Conservation (phyloP, 2,113 vertebrate species). For the Ranitomeya variabilis region DNA sequence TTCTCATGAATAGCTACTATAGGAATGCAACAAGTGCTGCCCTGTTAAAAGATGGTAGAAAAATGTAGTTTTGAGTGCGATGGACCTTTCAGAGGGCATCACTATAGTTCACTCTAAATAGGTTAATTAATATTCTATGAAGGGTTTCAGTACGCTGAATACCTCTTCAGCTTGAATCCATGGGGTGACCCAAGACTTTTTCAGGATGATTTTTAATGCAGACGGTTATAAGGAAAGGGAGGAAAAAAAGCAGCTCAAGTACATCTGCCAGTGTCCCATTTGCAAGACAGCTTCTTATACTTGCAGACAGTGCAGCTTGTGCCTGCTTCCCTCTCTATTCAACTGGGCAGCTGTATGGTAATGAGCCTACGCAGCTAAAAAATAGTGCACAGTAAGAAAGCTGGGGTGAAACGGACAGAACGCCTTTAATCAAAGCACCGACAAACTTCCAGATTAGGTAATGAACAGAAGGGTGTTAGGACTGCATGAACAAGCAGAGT, state of each 20-base stretch:
- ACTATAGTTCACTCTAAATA: background rate
- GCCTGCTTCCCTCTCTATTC: conserved; percentile 81
- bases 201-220: conserved; percentile 82
- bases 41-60: background rate
- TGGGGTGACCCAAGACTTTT: conserved; percentile 81
- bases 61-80: background rate
- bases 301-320: conserved; percentile 79
- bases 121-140: conserved; percentile 76
- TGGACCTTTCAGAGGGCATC: background rate
- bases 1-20: background rate
- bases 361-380: conserved; percentile 89
- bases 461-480: conserved; percentile 18
- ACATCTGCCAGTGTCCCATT: conserved; percentile 86
- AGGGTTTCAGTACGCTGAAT: conserved; percentile 74
- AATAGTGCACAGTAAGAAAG: conserved; percentile 85
- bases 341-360: conserved; percentile 99
- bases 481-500: background rate
- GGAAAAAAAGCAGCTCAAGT: conserved; percentile 80
- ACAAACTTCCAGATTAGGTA: conserved; percentile 83
- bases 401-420: conserved; percentile 80
- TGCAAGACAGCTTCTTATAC: conserved; percentile 80
- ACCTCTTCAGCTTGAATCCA: conserved; percentile 77
- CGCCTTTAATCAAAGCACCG: conserved; percentile 85
- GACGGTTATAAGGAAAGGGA: conserved; percentile 72
- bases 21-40: background rate